Base-by-base conservation (phyloP, 2,888 invertebrate species). In the Nemapogon koenigi region DNA sequence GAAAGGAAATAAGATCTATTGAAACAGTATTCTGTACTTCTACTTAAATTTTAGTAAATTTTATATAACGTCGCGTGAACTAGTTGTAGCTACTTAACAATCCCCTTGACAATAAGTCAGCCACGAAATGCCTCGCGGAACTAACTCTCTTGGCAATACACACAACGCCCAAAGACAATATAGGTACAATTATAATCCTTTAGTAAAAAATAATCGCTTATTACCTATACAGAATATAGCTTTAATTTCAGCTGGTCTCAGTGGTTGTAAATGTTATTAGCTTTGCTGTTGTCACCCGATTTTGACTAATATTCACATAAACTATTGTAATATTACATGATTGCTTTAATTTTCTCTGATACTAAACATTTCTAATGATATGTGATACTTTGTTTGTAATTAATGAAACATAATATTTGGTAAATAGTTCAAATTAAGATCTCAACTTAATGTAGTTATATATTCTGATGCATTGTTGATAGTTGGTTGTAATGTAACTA, bases 391-490 rank as follows among this genome's bases (percentile, higher is more conserved):
- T 60, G 57, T 58, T 64, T 64, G 62, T 46, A 41, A 56, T 48
- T 54, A 50, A 57, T 53, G 52, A 49, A 50, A 57, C 51, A 53
- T 58, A 53, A 62, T 62, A 66, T 68, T 71, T 61, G 59, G 57
- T 66, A 62, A 67, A 57, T 66, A 75, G 76, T 76, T 76, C 72
- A 76, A 76, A 73, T 67, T 67, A 58, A 72, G 78, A 78, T 78
- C 78, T 78, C 78, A 78, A 63, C 63, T n/a, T n/a, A n/a, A n/a
- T 55, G 61, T 75, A 71, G 67, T 70, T 66, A 58, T 63, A 61
- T 64, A 71, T 10, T 22, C 22, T 22, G 6, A 22, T 22, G 6
- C 10, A 22, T 22, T 22, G 10, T 22, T 22, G 22, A 22, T 22
- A 22, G 6, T 10, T 22, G 10, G 22, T n/a, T n/a, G n/a, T n/a